phyloP scores from a whole-genome alignment of 2,888 invertebrate species.

The Drosophila neotestacea region DNA sequence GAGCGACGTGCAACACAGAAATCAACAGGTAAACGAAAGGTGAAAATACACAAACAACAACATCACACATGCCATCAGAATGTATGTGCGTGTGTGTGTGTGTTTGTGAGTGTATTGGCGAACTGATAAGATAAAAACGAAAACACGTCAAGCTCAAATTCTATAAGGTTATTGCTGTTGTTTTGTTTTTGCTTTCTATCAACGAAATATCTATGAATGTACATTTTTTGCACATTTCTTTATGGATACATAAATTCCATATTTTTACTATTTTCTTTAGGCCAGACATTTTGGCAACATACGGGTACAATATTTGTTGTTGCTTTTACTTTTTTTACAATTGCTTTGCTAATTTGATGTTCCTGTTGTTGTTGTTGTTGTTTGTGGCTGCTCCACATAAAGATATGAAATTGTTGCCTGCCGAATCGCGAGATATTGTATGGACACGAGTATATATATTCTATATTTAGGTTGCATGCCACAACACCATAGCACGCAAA shows the following conservation, averaged over 20 bases:
- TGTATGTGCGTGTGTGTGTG: constrained; percentile 12
- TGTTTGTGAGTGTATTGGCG: constrained; percentile 21
- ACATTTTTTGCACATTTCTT: constrained; percentile 16
- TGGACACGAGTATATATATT: constrained; percentile 57
- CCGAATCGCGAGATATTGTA: constrained; percentile 27
- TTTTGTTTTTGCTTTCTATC: constrained; percentile 5
- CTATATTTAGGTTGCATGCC: constrained; percentile 83
- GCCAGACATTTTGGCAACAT: constrained; percentile 32
- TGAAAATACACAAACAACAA: constrained; percentile 46
- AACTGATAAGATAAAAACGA: constrained; percentile 61
- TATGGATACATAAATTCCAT: constrained; percentile 1
- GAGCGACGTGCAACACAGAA: constrained; percentile 38
- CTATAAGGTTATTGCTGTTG: constrained; percentile 9
- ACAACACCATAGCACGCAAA: constrained; percentile 55
- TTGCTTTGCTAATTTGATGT: constrained; percentile 23
- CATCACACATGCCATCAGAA: constrained; percentile 7
- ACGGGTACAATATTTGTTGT: not conserved
- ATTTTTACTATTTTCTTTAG: constrained; percentile 2
- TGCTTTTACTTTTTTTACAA: not conserved
- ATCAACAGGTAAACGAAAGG: constrained; percentile 75
- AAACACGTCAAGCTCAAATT: constrained; percentile 43
- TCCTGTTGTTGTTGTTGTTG: not conserved
- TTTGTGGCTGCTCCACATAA: constrained; percentile 26
- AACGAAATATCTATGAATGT: constrained; percentile 2
- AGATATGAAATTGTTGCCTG: constrained; percentile 27